Evolutionary conservation across 2,797 vertebrate species (phyloP).

Genomic region (Malurus leucopterus): DNA sequence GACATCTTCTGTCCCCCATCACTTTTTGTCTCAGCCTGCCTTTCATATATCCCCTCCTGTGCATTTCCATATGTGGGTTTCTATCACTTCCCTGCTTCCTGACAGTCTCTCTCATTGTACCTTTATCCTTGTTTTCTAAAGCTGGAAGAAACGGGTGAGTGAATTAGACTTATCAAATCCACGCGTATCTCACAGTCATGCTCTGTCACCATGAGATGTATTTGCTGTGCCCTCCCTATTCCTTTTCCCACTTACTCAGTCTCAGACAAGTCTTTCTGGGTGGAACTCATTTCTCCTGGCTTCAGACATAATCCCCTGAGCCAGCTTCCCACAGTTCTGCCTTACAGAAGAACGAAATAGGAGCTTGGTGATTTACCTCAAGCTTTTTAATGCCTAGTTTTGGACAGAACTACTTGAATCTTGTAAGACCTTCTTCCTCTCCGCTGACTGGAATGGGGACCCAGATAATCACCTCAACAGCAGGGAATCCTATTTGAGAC

Average conservation of each 20-base stretch:
- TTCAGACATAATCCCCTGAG: not conserved
- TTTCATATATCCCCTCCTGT: not conserved
- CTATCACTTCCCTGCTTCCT: not conserved
- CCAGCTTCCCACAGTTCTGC: not conserved
- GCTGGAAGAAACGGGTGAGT: not conserved
- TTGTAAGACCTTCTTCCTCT: not conserved
- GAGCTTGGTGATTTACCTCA: not conserved
- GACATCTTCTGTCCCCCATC: not conserved
- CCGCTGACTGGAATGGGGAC: not conserved
- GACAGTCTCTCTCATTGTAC: not conserved
- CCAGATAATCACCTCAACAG: not conserved
- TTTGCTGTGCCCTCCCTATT: not conserved
- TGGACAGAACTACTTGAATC: not conserved
- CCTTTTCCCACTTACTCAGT: not conserved
- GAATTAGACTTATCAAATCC: not conserved
- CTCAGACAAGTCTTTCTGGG: not conserved
- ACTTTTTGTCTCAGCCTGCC: not conserved
- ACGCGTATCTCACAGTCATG: fast-evolving
- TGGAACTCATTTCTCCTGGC: not conserved
- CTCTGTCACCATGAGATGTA: not conserved
- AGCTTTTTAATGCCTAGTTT: not conserved
- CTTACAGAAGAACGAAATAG: not conserved
- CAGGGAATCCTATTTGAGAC: not conserved
- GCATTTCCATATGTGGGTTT: not conserved
- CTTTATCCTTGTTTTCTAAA: not conserved